phyloP scores from a whole-genome alignment of 2,888 invertebrate genomes.

The Galerucella pusilla region DNA sequence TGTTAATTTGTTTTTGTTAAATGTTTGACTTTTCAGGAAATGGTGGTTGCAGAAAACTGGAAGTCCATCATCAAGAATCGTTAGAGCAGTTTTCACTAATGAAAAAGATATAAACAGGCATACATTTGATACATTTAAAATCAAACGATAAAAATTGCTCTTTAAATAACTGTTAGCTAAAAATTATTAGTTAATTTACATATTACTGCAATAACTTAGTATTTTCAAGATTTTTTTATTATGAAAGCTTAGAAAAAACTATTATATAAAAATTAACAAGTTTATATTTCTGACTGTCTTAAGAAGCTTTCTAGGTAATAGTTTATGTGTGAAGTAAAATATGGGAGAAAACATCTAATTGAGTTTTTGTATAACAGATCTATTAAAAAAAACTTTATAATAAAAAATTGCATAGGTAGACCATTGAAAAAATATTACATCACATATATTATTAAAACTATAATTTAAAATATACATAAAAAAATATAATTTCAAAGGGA shows the following conservation, averaged over 20 bases:
- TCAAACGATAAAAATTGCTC: slow-evolving; percentile 46
- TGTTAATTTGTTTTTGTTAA: slow-evolving; percentile 21
- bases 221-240: background rate
- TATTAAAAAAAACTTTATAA: no score
- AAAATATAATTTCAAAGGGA: background rate
- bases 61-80: slow-evolving; percentile 80
- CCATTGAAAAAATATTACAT: background rate
- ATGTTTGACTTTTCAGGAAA: slow-evolving; percentile 64
- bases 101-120: slow-evolving; percentile 68
- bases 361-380: no score
- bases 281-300: background rate
- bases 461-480: background rate
- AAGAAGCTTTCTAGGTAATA: background rate
- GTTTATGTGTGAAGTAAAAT: no score
- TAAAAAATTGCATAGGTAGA: background rate
- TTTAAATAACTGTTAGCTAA: background rate
- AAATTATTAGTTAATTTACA: slow-evolving; percentile 1
- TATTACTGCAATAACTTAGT: background rate
- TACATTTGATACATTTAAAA: slow-evolving; percentile 50
- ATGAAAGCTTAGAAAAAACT: background rate
- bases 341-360: no score
- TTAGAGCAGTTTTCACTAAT: slow-evolving; percentile 77
- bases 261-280: no score
- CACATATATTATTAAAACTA: background rate
- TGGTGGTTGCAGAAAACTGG: slow-evolving; percentile 74